Percentiles rank a stretch among this genome's conserved stretches.
phyloP scores from a whole-genome alignment of 1,140 invertebrate genomes.

The Platorchestia sp. region DNA sequence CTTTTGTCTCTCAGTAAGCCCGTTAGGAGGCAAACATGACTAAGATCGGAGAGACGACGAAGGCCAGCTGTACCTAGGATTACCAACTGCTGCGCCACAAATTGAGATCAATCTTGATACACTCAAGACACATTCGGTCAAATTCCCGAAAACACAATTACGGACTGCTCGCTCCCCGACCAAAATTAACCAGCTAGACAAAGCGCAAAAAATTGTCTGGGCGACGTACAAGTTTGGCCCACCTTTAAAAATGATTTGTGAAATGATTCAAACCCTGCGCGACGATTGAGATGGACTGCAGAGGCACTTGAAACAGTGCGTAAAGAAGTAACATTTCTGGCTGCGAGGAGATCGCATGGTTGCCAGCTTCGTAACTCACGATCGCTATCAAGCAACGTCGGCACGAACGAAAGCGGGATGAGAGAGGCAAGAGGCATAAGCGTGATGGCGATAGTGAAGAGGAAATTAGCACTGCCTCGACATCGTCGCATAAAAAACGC shows the following conservation, averaged over 20 bases:
- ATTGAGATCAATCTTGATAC: not conserved
- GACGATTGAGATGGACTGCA: not conserved
- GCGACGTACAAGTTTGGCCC: not conserved
- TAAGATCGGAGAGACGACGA: not conserved
- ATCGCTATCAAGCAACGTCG: slow-evolving; percentile 15
- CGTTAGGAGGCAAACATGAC: not conserved
- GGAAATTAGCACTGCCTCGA: slow-evolving; percentile 19
- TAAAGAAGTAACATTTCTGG: not conserved
- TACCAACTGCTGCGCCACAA: not conserved
- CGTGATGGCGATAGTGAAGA: slow-evolving; percentile 22
- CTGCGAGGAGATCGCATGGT: not conserved
- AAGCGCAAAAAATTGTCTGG: not conserved
- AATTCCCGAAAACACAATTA: not conserved
- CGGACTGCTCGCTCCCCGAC: not conserved
- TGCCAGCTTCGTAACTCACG: not conserved
- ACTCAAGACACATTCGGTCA: not conserved
- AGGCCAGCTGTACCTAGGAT: not conserved
- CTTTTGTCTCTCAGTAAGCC: not conserved
- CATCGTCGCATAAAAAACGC: not conserved
- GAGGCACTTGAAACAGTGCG: not conserved
- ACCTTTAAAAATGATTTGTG: not conserved
- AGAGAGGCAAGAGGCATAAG: slow-evolving; percentile 18
- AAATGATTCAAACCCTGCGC: not conserved
- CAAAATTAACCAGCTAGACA: not conserved
- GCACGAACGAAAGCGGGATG: slow-evolving; percentile 24